A percentile compares a stretch with the other conserved stretches of the same genome.
These are phyloP conservation scores for Cetoscarus ocellatus DNA, from an alignment of 2,797 vertebrate species.

Conservation along the genomic window DNA sequence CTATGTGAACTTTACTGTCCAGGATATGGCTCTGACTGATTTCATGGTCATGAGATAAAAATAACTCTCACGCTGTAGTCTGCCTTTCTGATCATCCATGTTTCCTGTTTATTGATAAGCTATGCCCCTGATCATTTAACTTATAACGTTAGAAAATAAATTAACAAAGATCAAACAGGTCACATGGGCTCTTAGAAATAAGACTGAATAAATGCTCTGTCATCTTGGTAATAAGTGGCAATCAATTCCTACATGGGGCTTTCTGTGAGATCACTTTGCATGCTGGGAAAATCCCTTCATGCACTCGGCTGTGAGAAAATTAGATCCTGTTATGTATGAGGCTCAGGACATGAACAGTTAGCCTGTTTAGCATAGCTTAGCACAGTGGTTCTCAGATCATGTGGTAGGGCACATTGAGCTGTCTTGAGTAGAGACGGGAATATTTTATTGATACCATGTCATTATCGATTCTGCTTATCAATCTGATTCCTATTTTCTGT, in stretches of 20 bases:
- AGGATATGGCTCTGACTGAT: neutral
- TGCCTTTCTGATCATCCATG: too few relatives aligned
- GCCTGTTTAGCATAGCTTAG: neutral
- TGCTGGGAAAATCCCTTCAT: neutral
- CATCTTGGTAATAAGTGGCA: neutral
- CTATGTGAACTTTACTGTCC: neutral
- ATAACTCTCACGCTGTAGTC: neutral
- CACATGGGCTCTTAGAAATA: slow-evolving; percentile 2
- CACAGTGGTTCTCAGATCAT: neutral
- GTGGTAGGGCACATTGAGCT: too few relatives aligned
- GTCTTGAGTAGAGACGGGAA: too few relatives aligned
- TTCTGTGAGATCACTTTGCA: neutral
- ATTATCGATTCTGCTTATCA: too few relatives aligned
- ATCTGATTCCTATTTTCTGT: too few relatives aligned
- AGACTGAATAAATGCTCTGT: slow-evolving; percentile 5
- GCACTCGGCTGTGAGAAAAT: neutral
- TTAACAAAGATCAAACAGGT: neutral
- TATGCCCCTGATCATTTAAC: neutral
- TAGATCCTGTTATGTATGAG: neutral
- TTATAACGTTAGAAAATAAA: neutral
- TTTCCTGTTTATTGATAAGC: neutral
- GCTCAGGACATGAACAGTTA: neutral
- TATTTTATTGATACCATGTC: too few relatives aligned
- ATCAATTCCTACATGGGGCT: too few relatives aligned
- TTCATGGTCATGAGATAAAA: neutral